Base-by-base conservation (phyloP, 2,113 vertebrate species). In the Strix aluco region DNA sequence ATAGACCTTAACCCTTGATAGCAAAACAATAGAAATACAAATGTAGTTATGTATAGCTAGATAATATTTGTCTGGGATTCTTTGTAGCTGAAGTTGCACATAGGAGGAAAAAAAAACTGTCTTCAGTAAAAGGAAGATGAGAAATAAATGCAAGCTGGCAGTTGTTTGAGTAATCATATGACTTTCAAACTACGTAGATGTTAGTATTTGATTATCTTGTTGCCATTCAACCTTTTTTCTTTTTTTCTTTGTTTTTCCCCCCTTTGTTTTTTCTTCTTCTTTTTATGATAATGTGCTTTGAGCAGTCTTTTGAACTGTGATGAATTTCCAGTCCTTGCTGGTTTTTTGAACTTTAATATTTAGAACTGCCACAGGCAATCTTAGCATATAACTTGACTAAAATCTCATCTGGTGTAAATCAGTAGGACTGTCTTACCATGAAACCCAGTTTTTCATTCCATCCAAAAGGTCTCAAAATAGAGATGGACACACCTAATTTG, bases 1-100 rank as follows among this genome's bases (percentile, higher is more conserved):
- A 62, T 86, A 83, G 81, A 88, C 63, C 51, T 97, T 97, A 97
- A 96, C 75, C 86, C 40, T 94, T 94, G 55, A 71, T 74, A 95
- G 72, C 34, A 92, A 94, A 87, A 61, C 18, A 80, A 85, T 49
- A 81, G 58, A 77, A 94, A 65, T 25, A 86, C 5, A 94, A 95
- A 96, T 15, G 7, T 75, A 93, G 89, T 81, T 83, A 62, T 65
- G 52, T 89, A 69, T 95, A 49, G n/a, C 83, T 81, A 49, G 40
- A 29, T 94, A 74, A 55, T 86, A 94, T 87, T 93, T 95, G 12
- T 36, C 78, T 88, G 63, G 5, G 79, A 89, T 89, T 94, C 36
- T 93, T 95, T 85, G 23, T 52, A 89, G 52, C 17, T 89, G 44
- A 95, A 96, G 69, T 92, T 94, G 22, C 8, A 89, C 12, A 20